phyloP scores from a whole-genome alignment of 2,888 invertebrate genomes.

The Apantesis nais region DNA sequence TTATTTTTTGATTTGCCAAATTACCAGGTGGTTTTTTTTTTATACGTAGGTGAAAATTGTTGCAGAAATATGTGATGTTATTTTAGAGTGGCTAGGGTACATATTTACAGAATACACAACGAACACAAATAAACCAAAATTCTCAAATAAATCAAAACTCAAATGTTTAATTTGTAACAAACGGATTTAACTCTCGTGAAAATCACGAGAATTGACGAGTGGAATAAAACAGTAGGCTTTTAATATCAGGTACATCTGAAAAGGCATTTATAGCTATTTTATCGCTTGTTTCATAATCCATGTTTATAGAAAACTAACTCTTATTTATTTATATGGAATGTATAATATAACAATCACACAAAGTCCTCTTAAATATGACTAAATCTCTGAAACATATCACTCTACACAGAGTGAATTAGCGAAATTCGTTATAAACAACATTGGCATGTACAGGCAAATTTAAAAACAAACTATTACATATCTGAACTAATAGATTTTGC shows the following conservation, averaged over 20 bases:
- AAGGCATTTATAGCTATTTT: too few relatives aligned
- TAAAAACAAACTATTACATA: neutral
- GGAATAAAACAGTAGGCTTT: too few relatives aligned
- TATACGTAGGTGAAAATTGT: neutral
- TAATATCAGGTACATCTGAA: too few relatives aligned
- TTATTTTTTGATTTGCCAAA: neutral
- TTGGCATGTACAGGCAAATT: neutral
- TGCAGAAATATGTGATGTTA: neutral
- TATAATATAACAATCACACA: neutral
- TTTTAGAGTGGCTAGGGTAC: neutral
- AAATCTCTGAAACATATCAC: neutral
- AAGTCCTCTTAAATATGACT: neutral
- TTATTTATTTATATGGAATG: neutral
- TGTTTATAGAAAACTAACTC: neutral
- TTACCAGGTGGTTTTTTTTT: neutral
- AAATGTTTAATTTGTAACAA: neutral
- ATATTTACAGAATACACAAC: too few relatives aligned
- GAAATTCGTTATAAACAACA: neutral
- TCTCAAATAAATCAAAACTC: too few relatives aligned
- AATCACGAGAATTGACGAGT: too few relatives aligned
- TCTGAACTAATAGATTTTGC: constrained; percentile 23
- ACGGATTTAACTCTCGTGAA: neutral
- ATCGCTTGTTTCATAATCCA: neutral
- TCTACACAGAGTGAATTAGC: neutral
- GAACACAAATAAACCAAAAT: too few relatives aligned